Evolutionary conservation across 2,888 invertebrate genomes (phyloP), one percentile per base, ranked within the genome.

Genomic region (Crossocerus cetratus): DNA sequence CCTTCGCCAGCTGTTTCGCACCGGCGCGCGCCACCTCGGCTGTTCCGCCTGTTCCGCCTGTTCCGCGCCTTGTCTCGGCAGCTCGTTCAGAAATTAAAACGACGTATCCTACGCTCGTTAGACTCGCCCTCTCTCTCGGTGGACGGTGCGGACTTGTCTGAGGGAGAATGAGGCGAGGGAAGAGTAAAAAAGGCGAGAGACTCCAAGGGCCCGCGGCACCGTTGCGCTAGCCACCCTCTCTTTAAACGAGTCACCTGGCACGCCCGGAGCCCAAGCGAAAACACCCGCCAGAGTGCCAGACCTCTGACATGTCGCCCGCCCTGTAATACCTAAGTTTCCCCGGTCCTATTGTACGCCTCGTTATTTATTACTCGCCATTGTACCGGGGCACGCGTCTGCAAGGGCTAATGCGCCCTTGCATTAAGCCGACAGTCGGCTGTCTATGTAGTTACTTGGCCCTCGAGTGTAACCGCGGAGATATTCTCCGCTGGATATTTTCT

Each of bases 21-120:
- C 32, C 32, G 8, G 5, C 5, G 1, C 8, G 8, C 23, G 1
- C 23, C 11, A 2, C 32, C 32, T 8, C 2, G 4, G 23, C 23
- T n/a, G n/a, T n/a, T 54, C 42, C 60, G 3, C 43, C 21, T 62
- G 53, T 2, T 54, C 42, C 60, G 3, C 43, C 21, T 62, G 53
- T 2, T 54, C 59, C 59, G 32, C 57, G 57, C 54, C 59, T 42
- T 42, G 61, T 57, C 42, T 58, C 55, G 53, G 59, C 18, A 21
- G 32, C 42, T 43, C 72, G 64, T 72, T 69, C 76, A 64, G 61
- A 69, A 78, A 81, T 81, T 81, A 72, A 81, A 81, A 78, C 64
- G 74, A 68, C 74, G 65, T 60, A 72, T 43, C 58, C 72, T 59
- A 14, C 58, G 70, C 64, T 64, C 53, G 49, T 49, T 13, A 61